Base-by-base conservation (phyloP, 2,113 vertebrate species). In the Antigone vipio region DNA sequence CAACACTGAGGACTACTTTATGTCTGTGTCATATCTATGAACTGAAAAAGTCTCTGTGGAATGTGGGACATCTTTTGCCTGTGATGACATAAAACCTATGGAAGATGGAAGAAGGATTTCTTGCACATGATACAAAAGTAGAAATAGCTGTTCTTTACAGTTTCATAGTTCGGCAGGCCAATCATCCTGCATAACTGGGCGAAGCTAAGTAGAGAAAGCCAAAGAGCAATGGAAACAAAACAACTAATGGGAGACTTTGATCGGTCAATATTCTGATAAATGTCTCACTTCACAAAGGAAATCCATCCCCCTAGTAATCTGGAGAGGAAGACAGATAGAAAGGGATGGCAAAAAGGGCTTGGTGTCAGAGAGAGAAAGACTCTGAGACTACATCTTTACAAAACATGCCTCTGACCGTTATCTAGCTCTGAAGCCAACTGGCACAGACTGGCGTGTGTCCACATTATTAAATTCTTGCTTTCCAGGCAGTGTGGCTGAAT, bases 401-500 rank as follows among this genome's bases (percentile, higher is more conserved):
- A 89, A 95, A 52, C 10, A 29, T 34, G 80, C 34, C 56, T 64
- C 56, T 89, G 86, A 81, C 73, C 2, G 3, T 84, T 89, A 63
- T 24, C 56, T 68, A 26, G 26, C 11, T 89, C 93, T 92, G 86
- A 84, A 92, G 84, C 89, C 80, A 95, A 93, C 73, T 92, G 84
- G 93, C 93, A 89, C 35, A 74, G 60, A 75, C 69, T 86, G 84
- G 38, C 4, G 0, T 91, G 52, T 94, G 89, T 92, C 95, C 91
- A 94, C 80, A 53, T 92, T 89, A 95, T 96, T 95, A 72, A 94
- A 94, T 85, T 84, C 73, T 85, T 72, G 73, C 47, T 92, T 97
- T 95, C 83, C 89, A 92, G 66, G 78, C 52, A 89, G 52, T 35
- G 58, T 85, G 87, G 44, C n/a, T 89, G 89, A 93, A 71, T 63